These are phyloP conservation scores for Deilephila elpenor DNA, from an alignment of 2,888 invertebrate genomes.

Conservation along the genomic window DNA sequence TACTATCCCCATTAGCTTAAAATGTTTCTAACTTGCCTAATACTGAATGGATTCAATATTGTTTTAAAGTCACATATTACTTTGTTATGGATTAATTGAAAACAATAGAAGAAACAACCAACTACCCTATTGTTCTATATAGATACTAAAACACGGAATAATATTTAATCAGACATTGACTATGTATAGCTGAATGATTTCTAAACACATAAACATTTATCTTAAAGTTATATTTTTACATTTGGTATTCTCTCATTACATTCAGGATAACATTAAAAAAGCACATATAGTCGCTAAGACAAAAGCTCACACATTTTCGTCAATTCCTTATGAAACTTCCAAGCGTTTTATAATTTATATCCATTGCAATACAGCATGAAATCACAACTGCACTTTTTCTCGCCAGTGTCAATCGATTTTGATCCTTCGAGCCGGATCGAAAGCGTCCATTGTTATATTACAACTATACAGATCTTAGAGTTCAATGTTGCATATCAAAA, in stretches of 20 bases:
- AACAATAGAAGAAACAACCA: too few species aligned
- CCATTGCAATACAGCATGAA: not conserved
- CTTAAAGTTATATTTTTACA: slow-evolving; percentile 4
- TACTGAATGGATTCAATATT: too few species aligned
- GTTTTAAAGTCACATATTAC: too few species aligned
- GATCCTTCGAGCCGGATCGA: slow-evolving; percentile 22
- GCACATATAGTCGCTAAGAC: slow-evolving; percentile 27
- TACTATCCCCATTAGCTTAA: too few species aligned
- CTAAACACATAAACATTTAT: slow-evolving; percentile 1
- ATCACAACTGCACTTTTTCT: not conserved
- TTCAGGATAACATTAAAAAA: slow-evolving; percentile 12
- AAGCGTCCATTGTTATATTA: not conserved
- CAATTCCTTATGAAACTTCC: slow-evolving; percentile 26
- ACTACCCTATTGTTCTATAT: not conserved
- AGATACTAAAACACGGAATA: not conserved
- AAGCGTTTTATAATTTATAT: slow-evolving; percentile 7
- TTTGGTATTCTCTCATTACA: not conserved
- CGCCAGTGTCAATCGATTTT: not conserved
- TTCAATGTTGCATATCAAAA: not conserved
- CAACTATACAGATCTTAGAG: not conserved
- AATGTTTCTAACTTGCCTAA: too few species aligned
- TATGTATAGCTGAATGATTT: not conserved
- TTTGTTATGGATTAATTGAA: too few species aligned
- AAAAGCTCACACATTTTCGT: slow-evolving; percentile 35
- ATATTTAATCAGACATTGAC: not conserved